These are phyloP conservation scores for Podocnemis expansa DNA, from an alignment of 2,113 vertebrate species.

Conservation along the genomic window DNA sequence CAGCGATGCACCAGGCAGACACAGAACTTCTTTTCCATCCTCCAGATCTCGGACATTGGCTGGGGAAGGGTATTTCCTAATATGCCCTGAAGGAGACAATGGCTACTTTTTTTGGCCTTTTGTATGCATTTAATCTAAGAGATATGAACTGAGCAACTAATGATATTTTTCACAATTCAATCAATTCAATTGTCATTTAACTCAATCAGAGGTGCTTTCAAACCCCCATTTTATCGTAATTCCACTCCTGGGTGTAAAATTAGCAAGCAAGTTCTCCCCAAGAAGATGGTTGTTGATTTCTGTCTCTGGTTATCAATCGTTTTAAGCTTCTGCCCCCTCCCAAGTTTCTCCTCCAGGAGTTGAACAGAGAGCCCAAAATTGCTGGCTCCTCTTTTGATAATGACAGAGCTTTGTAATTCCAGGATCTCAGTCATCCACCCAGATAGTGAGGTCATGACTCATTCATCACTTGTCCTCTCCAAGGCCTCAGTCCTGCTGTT, in stretches of 20 bases:
- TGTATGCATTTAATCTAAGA: constrained; percentile 57
- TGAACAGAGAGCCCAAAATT: background rate
- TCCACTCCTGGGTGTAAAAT: constrained; percentile 33
- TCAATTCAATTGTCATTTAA: constrained; percentile 42
- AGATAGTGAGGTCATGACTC: background rate
- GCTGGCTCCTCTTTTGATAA: background rate
- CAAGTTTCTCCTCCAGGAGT: background rate
- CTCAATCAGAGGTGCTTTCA: constrained; percentile 61
- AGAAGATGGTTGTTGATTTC: background rate
- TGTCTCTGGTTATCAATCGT: background rate
- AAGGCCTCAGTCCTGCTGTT: background rate
- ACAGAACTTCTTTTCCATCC: background rate
- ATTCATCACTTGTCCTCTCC: background rate
- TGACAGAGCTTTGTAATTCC: background rate
- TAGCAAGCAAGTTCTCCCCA: background rate
- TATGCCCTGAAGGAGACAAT: background rate
- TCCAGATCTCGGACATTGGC: background rate
- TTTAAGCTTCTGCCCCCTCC: background rate
- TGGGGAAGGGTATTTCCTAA: background rate
- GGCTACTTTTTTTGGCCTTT: constrained; percentile 30
- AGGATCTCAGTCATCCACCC: background rate
- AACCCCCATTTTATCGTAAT: constrained; percentile 24
- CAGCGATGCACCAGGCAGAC: background rate
- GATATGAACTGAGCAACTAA: constrained; percentile 48
- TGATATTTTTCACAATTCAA: constrained; percentile 56